These are phyloP conservation scores for Rhopalosiphum padi DNA, from an alignment of 1,140 invertebrate genomes.

Conservation along the genomic window DNA sequence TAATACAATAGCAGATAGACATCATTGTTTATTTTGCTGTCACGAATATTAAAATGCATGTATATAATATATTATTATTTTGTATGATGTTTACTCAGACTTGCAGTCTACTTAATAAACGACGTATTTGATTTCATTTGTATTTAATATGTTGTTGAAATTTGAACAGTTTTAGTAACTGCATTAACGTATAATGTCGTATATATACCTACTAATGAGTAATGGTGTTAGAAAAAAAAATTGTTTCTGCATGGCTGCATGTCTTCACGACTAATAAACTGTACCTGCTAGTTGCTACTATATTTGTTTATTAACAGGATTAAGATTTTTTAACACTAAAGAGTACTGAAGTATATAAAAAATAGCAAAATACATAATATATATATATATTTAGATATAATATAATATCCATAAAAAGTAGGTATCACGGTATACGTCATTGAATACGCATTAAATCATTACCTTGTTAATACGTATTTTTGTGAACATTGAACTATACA, in stretches of 20 bases:
- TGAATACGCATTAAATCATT: background rate
- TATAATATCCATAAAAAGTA: too few relatives aligned
- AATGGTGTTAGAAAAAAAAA: background rate
- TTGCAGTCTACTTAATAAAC: background rate
- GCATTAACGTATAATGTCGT: background rate
- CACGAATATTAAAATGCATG: constrained; percentile 6
- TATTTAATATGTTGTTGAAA: background rate
- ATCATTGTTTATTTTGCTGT: constrained; percentile 28
- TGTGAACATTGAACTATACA: background rate
- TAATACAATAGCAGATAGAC: background rate
- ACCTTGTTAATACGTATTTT: background rate
- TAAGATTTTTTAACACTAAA: background rate
- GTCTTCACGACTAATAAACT: too few relatives aligned
- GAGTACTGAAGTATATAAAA: background rate
- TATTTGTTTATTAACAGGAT: background rate
- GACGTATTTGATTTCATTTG: background rate
- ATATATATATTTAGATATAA: background rate
- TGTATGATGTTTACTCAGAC: background rate
- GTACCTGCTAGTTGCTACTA: too few relatives aligned
- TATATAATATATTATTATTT: background rate
- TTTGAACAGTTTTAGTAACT: background rate
- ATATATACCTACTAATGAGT: too few relatives aligned
- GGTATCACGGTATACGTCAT: background rate
- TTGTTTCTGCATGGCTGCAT: background rate
- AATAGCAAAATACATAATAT: background rate